Percentiles rank a stretch among this genome's conserved stretches.
Conservation (phyloP, 2,797 vertebrate species). For the Luscinia megarhynchos region DNA sequence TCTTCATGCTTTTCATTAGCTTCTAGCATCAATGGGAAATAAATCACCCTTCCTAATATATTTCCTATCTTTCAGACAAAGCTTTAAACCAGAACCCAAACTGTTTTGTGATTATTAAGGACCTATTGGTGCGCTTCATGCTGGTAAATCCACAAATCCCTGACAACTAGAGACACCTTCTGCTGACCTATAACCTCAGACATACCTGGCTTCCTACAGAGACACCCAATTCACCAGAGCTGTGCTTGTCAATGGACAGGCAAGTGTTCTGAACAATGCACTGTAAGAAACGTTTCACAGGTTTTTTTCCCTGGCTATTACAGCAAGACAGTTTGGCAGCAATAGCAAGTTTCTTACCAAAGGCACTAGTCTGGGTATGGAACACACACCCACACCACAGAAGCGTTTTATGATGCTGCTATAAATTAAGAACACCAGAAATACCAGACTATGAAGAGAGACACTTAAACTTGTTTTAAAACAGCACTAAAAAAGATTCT, state of each 20-base stretch:
- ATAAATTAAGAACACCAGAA: background rate
- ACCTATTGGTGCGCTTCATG: background rate
- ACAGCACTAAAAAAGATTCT: background rate
- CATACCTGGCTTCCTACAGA: background rate
- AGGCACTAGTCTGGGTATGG: background rate
- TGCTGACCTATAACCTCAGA: background rate
- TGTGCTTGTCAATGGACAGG: background rate
- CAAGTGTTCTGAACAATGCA: background rate
- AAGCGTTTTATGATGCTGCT: background rate
- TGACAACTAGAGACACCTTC: background rate
- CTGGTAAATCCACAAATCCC: background rate
- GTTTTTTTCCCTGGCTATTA: background rate
- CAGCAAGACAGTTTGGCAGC: background rate
- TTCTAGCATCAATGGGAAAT: background rate
- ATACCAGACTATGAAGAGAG: background rate
- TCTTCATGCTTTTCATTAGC: background rate
- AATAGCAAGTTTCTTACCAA: background rate
- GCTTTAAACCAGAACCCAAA: background rate
- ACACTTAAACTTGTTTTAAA: background rate
- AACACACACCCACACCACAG: fast-evolving
- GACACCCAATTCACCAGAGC: background rate
- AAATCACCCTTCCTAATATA: background rate
- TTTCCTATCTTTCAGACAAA: background rate
- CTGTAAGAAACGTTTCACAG: background rate
- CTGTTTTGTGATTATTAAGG: background rate